A percentile compares a stretch with the other conserved stretches of the same genome.
Evolutionary conservation across 2,797 vertebrate species (phyloP).

Genomic region (Odontamblyopus lacepedii): DNA sequence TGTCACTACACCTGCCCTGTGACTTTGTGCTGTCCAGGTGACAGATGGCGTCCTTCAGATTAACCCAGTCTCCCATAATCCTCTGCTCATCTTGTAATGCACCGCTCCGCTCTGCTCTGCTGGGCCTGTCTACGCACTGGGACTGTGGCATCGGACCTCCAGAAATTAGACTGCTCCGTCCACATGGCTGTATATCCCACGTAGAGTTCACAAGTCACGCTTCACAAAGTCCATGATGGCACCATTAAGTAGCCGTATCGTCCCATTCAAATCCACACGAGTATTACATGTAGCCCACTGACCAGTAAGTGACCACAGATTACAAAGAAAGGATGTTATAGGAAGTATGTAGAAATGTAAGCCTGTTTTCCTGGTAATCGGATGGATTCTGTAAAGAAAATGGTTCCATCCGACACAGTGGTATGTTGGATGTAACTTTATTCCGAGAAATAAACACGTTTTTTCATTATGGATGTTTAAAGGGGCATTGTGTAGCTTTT

Average conservation of each 20-base stretch:
- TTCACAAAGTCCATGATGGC: neutral
- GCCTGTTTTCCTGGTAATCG: neutral
- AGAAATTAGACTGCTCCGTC: constrained; percentile 48
- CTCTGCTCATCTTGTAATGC: constrained; percentile 79
- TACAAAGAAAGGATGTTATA: neutral
- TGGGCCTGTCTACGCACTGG: constrained; percentile 59
- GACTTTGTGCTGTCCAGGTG: constrained; percentile 55
- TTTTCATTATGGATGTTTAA: no score
- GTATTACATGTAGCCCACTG: neutral
- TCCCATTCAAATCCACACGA: neutral
- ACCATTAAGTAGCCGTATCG: neutral
- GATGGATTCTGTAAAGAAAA: neutral
- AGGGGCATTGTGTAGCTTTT: no score
- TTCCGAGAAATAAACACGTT: no score
- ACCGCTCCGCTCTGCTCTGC: constrained; percentile 18
- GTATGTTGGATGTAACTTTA: no score
- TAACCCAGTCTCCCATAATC: constrained; percentile 82
- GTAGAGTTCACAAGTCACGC: neutral
- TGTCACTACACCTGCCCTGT: constrained; percentile 26
- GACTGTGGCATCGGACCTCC: constrained; percentile 29
- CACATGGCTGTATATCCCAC: constrained; percentile 18
- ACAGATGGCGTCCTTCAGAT: constrained; percentile 84
- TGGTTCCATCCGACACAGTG: neutral
- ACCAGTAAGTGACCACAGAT: neutral
- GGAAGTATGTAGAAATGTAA: neutral